Conservation (phyloP, 2,888 invertebrate genomes). For the Acronicta aceris region DNA sequence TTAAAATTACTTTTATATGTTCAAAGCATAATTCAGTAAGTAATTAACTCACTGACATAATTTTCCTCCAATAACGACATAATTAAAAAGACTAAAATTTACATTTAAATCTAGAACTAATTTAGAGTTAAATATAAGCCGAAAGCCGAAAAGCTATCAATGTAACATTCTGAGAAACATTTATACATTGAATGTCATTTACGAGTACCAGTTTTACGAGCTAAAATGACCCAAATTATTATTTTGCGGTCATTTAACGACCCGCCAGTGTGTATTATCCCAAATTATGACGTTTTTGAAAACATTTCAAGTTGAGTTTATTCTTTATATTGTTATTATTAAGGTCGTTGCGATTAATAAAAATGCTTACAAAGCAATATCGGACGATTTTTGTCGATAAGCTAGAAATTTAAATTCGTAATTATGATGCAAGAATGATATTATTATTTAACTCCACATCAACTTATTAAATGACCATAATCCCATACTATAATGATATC, state of each 20-base stretch:
- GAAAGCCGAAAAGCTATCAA: slow-evolving; percentile 37
- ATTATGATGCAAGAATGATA: background rate
- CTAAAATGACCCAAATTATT: slow-evolving; percentile 74
- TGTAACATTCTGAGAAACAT: slow-evolving; percentile 63
- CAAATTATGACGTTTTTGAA: slow-evolving; percentile 45
- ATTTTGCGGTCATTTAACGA: slow-evolving; percentile 66
- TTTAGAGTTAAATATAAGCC: slow-evolving; percentile 27
- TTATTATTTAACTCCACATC: background rate
- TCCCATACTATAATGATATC: too few relatives aligned
- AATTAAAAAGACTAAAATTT: slow-evolving; percentile 19
- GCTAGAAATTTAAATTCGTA: background rate
- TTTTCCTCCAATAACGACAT: slow-evolving; percentile 4
- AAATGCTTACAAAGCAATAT: slow-evolving; percentile 26
- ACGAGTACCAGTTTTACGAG: slow-evolving; percentile 70
- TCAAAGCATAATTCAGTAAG: too few relatives aligned
- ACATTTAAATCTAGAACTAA: slow-evolving; percentile 29
- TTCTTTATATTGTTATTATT: slow-evolving; percentile 25
- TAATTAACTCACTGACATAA: background rate
- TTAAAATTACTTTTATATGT: too few relatives aligned
- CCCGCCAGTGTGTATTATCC: slow-evolving; percentile 34
- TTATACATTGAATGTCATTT: slow-evolving; percentile 70
- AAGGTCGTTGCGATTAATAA: slow-evolving; percentile 3
- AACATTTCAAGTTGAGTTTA: slow-evolving; percentile 18
- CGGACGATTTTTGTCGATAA: slow-evolving; percentile 1
- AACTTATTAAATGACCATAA: too few relatives aligned